phyloP scores from a whole-genome alignment of 2,888 invertebrate genomes.

The Sycophila texana region DNA sequence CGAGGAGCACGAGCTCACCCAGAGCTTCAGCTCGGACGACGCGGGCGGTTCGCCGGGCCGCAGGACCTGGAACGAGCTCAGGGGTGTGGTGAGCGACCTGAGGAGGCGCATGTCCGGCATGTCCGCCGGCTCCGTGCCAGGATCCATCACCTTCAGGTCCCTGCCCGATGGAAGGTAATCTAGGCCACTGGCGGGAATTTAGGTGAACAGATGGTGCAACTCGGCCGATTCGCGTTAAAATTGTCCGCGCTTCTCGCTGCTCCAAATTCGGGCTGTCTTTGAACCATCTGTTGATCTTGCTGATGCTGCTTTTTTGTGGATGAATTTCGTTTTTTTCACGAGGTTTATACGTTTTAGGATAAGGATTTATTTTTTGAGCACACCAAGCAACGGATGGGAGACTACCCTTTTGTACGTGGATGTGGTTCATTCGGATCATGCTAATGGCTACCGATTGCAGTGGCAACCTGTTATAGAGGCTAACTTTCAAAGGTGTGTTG shows the following conservation, averaged over 20 bases:
- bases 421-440: slow-evolving; percentile 81
- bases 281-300: slow-evolving; percentile 38
- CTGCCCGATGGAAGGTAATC: slow-evolving; percentile 81
- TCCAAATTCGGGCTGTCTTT: background rate
- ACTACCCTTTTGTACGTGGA: slow-evolving; percentile 92
- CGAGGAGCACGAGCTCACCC: slow-evolving; percentile 7
- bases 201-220: background rate
- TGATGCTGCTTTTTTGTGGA: no score
- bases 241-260: background rate
- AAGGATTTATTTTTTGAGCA: slow-evolving; percentile 92
- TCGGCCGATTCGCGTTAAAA: background rate
- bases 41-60: background rate
- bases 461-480: slow-evolving; percentile 91
- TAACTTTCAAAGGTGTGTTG: slow-evolving; percentile 77
- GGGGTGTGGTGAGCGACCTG: slow-evolving; percentile 87
- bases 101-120: slow-evolving; percentile 86
- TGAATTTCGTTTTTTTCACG: background rate
- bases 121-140: slow-evolving; percentile 87
- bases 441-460: slow-evolving; percentile 80
- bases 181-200: slow-evolving; percentile 4
- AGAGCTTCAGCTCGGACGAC: slow-evolving; percentile 21
- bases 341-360: slow-evolving; percentile 76
- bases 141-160: slow-evolving; percentile 87
- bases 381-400: slow-evolving; percentile 92
- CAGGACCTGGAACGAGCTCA: slow-evolving; percentile 87